Evolutionary conservation across 2,888 invertebrate species (phyloP).

Genomic region (Aelia acuminata): DNA sequence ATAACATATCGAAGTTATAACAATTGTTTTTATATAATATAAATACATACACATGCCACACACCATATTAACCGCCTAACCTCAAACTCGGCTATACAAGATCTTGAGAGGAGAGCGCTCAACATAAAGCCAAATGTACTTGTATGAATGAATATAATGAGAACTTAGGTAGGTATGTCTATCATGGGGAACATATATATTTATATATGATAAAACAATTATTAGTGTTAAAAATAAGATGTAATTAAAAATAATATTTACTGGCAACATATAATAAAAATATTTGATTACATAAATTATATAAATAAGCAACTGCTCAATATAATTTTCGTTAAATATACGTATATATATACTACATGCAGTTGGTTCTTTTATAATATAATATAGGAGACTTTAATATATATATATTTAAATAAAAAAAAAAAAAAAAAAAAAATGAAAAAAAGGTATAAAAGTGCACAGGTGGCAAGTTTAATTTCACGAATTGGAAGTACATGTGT

Average conservation of each 20-base stretch:
- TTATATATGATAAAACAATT: conserved; percentile 33
- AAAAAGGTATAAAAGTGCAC: not conserved
- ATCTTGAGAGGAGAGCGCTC: conserved; percentile 10
- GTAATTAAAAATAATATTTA: conserved; percentile 35
- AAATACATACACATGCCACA: conserved; percentile 53
- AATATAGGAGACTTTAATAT: not conserved
- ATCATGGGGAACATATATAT: conserved; percentile 23
- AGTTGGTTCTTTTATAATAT: conserved; percentile 38
- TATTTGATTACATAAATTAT: conserved; percentile 48
- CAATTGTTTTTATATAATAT: conserved; percentile 56
- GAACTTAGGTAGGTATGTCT: conserved; percentile 2
- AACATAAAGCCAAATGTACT: not conserved
- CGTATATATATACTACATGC: conserved; percentile 27
- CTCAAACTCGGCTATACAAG: conserved; percentile 31
- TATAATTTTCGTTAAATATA: conserved; percentile 32
- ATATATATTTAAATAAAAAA: not conserved
- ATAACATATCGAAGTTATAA: conserved; percentile 54
- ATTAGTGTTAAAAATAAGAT: conserved; percentile 38
- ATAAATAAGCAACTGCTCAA: conserved; percentile 24
- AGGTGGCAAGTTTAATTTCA: conserved; percentile 7
- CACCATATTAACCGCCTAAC: conserved; percentile 38
- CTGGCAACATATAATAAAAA: conserved; percentile 50
- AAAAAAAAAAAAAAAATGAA: not conserved
- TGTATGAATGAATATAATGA: not conserved
- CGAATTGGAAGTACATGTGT: not conserved